Evolutionary conservation across 2,113 vertebrate genomes (phyloP).

Genomic region (Petrocephalus microphthalmus): DNA sequence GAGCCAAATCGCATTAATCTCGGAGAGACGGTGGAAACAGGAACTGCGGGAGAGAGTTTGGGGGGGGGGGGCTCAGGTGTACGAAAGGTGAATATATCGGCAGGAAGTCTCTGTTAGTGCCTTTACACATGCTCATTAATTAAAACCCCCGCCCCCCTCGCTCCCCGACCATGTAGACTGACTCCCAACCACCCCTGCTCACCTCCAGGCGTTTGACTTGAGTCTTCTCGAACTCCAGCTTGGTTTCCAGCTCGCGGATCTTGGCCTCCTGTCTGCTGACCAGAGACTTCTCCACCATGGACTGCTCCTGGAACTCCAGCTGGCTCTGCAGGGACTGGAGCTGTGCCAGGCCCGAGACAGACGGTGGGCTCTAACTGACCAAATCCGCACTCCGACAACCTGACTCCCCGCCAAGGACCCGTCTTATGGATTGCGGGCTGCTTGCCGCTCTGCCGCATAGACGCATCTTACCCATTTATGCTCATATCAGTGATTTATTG

Average conservation of each 20-base stretch:
- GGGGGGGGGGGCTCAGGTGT: background rate
- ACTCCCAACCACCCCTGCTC: conserved; percentile 25
- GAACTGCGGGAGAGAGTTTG: background rate
- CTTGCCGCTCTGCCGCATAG: background rate
- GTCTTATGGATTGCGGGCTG: background rate
- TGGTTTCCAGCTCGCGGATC: conserved; percentile 87
- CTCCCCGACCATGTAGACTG: background rate
- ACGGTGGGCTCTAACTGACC: conserved; percentile 11
- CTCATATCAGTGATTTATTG: background rate
- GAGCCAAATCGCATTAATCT: conserved; percentile 3
- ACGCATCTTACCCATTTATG: background rate
- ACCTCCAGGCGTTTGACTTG: conserved; percentile 97
- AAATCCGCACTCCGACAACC: background rate
- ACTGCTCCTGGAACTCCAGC: conserved; percentile 91
- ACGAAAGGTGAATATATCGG: background rate
- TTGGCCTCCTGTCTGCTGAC: conserved; percentile 93
- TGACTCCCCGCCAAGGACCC: background rate
- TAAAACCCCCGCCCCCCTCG: background rate
- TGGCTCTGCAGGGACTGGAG: conserved; percentile 90
- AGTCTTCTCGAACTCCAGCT: conserved; percentile 92
- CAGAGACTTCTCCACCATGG: conserved; percentile 94
- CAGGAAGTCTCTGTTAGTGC: background rate
- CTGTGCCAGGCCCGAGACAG: conserved; percentile 46
- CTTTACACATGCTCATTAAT: background rate
- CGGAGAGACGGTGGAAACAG: background rate